Evolutionary conservation across 2,888 invertebrate species (phyloP), one percentile per base, ranked within the genome.

Genomic region (Chaetogeoica ovagalla): DNA sequence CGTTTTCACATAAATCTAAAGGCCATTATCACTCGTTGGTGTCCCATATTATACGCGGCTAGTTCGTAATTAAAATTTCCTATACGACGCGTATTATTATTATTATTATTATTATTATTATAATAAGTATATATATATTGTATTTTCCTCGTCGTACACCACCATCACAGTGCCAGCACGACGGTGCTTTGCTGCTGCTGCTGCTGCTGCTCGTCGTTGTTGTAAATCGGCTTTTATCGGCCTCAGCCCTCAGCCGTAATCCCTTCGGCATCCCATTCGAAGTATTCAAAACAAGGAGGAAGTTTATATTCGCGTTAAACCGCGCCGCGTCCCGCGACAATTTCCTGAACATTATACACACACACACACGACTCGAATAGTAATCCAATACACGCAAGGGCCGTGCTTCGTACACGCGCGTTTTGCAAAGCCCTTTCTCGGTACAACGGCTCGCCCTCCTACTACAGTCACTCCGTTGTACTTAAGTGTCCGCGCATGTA

Each of bases 11-110:
- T 79, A 79, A 79, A 79, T 79, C 70, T 70, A 43, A 71, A 79
- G 71, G 19, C 79, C 79, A 79, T 79, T 79, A 79, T 79, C 55
- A 57, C 71, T 63, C 62, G 43, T 37, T 60, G 30, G 30, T n/a
- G n/a, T 13, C 39, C 75, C 52, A 63, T 79, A 30, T 30, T 30
- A 30, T 79, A 62, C 70, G 71, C 43, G 70, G 52, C 71, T 43
- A 71, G 63, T 71, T 57, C 79, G 79, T 71, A 79, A 79, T 79
- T 79, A 79, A 79, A 79, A 79, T 79, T 71, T 79, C 63, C 77
- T 21, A 76, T 76, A 52, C 43, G 23, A 52, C 43, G 23, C 21
- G 55, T 52, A 30, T 30, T 30, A 30, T 30, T 30, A 30, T 30
- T 30, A 30, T n/a, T n/a, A n/a, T n/a, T n/a, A n/a, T n/a, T n/a